Conservation (phyloP, 1,140 invertebrate genomes). For the Drosophila sechellia region DNA sequence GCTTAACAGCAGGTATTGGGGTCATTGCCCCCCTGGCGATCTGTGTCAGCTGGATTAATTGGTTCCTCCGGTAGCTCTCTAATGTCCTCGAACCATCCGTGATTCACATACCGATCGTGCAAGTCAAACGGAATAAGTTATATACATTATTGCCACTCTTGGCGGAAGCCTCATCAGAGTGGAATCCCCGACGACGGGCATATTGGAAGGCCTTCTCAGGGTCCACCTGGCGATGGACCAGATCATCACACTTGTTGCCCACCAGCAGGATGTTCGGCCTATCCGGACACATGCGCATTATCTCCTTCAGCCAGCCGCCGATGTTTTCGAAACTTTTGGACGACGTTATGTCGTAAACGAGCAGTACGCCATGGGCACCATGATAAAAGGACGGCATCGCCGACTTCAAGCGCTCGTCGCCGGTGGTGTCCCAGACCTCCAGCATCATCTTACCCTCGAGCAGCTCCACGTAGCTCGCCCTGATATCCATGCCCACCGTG, state of each 20-base stretch:
- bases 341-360: constrained; percentile 49
- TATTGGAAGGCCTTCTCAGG: constrained; percentile 5
- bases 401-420: constrained; percentile 46
- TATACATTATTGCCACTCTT: constrained; percentile 43
- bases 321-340: constrained; percentile 9
- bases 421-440: constrained; percentile 52
- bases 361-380: constrained; percentile 31
- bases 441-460: not conserved
- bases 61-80: no score
- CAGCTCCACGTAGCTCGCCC: not conserved
- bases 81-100: no score
- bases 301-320: constrained; percentile 39
- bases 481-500: constrained; percentile 46
- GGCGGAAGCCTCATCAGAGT: constrained; percentile 45
- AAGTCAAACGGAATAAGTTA: not conserved
- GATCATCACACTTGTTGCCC: constrained; percentile 53
- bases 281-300: not conserved
- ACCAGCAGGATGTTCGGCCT: constrained; percentile 27
- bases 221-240: constrained; percentile 23
- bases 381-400: constrained; percentile 31
- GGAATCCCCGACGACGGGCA: constrained; percentile 3
- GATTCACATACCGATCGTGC: no score
- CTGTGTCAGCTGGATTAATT: no score
- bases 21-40: no score
- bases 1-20: no score